These are phyloP conservation scores for Megaceryle alcyon DNA, from an alignment of 2,797 vertebrate species.

Conservation along the genomic window DNA sequence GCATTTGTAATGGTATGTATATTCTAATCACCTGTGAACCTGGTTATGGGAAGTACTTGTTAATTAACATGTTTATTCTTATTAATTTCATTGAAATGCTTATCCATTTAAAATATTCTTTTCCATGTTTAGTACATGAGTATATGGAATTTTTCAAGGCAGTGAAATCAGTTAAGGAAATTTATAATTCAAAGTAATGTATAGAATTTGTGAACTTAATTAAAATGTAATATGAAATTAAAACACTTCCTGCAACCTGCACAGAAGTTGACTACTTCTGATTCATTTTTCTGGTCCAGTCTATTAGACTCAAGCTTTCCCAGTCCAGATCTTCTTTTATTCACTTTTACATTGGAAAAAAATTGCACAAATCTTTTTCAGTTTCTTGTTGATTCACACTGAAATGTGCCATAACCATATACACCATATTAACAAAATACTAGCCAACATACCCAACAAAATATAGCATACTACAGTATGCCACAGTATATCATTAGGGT, in stretches of 20 bases:
- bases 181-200: not conserved
- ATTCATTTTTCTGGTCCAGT: not conserved
- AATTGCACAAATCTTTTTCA: not conserved
- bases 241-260: not conserved
- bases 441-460: not conserved
- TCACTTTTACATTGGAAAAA: not conserved
- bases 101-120: not conserved
- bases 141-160: not conserved
- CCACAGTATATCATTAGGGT: not conserved
- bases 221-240: not conserved
- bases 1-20: not conserved
- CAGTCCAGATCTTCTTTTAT: not conserved
- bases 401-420: not conserved
- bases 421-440: not conserved
- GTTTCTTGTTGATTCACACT: not conserved
- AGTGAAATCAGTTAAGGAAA: not conserved
- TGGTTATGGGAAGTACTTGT: not conserved
- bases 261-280: not conserved
- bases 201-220: not conserved
- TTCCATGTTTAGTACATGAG: not conserved
- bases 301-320: not conserved
- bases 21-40: not conserved
- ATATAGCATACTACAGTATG: not conserved
- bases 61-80: not conserved
- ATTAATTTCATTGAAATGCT: not conserved